Conservation (phyloP, 1,140 invertebrate species). For the Ericerus pela region DNA sequence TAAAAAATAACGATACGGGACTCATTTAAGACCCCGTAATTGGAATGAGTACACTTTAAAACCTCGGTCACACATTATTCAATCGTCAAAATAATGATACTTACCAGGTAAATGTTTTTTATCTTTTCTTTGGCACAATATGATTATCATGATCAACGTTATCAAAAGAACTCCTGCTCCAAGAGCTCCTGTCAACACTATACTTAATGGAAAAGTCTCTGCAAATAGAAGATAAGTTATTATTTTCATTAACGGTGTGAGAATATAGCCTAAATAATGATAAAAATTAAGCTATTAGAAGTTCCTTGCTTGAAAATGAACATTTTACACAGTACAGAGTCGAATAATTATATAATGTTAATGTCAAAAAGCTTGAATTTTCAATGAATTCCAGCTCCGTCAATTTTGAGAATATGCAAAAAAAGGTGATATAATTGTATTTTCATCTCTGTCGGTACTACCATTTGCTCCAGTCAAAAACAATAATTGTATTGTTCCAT, state of each 20-base stretch:
- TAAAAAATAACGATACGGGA: slow-evolving; percentile 73
- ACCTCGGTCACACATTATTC: slow-evolving; percentile 74
- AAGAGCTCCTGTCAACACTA: slow-evolving; percentile 45
- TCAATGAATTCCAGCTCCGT: too few relatives aligned
- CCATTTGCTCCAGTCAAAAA: too few relatives aligned
- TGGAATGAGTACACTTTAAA: slow-evolving; percentile 79
- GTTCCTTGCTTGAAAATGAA: background rate
- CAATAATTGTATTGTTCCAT: too few relatives aligned
- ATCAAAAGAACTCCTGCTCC: slow-evolving; percentile 48
- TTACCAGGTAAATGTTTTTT: slow-evolving; percentile 26
- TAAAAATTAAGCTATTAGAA: background rate
- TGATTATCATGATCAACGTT: slow-evolving; percentile 44
- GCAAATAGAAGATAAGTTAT: slow-evolving; percentile 27
- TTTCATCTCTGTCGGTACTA: slow-evolving; percentile 23
- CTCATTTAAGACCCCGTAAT: slow-evolving; percentile 63
- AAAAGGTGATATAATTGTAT: background rate
- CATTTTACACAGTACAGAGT: too few relatives aligned
- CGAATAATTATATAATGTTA: too few relatives aligned
- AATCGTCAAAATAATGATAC: too few relatives aligned
- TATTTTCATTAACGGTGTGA: slow-evolving; percentile 23
- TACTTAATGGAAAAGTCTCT: slow-evolving; percentile 47
- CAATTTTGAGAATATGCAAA: background rate
- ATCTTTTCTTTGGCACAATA: slow-evolving; percentile 43
- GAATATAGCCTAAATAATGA: background rate
- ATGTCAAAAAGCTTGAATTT: too few relatives aligned